Base-by-base conservation (phyloP, 2,888 invertebrate species). In the Pyrochroa serraticornis region DNA sequence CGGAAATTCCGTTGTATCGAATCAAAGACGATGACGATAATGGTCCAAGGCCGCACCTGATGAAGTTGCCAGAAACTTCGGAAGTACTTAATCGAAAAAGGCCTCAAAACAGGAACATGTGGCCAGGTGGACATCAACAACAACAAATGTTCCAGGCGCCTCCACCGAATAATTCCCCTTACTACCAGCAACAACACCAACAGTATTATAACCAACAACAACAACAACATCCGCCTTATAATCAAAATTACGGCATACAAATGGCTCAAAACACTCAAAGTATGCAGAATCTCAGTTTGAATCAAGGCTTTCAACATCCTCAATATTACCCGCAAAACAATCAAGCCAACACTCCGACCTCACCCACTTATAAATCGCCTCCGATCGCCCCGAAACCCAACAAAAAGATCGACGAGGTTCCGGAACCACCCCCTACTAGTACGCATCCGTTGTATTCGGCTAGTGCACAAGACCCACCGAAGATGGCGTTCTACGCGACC, bases 371-470 rank as follows among this genome's bases (percentile, higher is more conserved):
- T 55, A 83, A 75, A 72, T 68, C 70, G 49, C 82, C 85, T 13
- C 83, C 86, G 7, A 81, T 84, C 41, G 83, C 85, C 38, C 83
- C 85, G 3, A 83, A 86, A 76, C 85, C 85, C 48, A n/a, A 46
- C 3, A 65, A 66, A 8, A 71, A 71, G 51, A 67, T 68, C 12
- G 74, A 75, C 9, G 71, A 74, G 13, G 73, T 73, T 3, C 90
- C 90, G 0, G 89, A 89, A 0, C 81, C 88, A 9, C 87, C 89
- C 0, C 90, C 89, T 5, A 85, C 87, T 0, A 83, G 85, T 12
- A 87, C 91, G 7, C 87, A 91, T 80, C 91, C 91, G 0, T 79
- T 90, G 36, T 89, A 85, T 77, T 85, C 89, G 59, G 89, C 92
- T 48, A 89, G 91, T 72, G 84, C 87, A 44, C 80, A 86, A 68